phyloP scores from a whole-genome alignment of 2,113 vertebrate genomes.

The Herpailurus yagouaroundi region DNA sequence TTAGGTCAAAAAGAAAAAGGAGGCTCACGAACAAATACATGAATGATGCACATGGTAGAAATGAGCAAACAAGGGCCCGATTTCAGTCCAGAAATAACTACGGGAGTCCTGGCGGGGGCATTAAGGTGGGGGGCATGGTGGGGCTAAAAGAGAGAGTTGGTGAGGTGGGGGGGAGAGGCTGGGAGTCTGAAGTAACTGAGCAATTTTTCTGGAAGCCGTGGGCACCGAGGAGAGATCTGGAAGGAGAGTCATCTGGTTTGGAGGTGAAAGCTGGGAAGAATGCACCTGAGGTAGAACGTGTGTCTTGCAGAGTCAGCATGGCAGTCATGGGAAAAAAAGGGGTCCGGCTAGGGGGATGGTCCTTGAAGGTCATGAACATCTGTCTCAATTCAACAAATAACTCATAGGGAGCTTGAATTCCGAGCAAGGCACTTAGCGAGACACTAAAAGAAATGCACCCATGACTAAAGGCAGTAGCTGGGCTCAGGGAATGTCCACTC shows the following conservation, averaged over 20 bases:
- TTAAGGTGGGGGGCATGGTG: background rate
- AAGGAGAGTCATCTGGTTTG: background rate
- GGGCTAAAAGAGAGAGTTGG: background rate
- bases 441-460: background rate
- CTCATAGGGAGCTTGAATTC: background rate
- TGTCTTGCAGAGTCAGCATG: background rate
- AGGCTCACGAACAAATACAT: background rate
- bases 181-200: background rate
- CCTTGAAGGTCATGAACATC: background rate
- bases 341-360: background rate
- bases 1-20: constrained; percentile 43
- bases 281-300: background rate
- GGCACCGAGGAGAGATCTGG: background rate
- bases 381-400: background rate
- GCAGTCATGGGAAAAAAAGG: background rate
- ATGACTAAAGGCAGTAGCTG: background rate
- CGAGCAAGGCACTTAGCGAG: background rate
- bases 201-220: background rate
- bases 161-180: background rate
- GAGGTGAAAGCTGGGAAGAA: background rate
- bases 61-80: background rate
- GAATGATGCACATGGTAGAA: background rate
- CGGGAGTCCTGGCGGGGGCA: background rate
- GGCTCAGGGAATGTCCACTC: background rate
- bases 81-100: background rate